phyloP scores from a whole-genome alignment of 2,797 vertebrate genomes.

The Onychomys leucogaster region DNA sequence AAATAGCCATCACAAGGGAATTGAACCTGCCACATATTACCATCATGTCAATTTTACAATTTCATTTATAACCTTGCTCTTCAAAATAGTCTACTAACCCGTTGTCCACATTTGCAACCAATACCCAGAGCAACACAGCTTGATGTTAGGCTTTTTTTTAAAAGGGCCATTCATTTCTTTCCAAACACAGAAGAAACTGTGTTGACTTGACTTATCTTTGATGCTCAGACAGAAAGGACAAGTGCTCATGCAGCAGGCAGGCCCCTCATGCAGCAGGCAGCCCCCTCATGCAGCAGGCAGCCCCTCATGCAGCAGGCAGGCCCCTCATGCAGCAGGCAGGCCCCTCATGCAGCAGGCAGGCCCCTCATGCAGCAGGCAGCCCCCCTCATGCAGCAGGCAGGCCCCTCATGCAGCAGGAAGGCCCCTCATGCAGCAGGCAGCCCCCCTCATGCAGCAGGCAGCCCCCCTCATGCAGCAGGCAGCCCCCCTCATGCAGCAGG shows the following conservation, averaged over 20 bases:
- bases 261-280: not conserved
- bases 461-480: too few relatives aligned
- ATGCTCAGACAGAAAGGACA: slow-evolving; percentile 34
- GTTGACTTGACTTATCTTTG: not conserved
- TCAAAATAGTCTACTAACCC: not conserved
- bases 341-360: too few relatives aligned
- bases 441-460: too few relatives aligned
- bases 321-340: not conserved
- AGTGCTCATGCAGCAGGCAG: not conserved
- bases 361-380: too few relatives aligned
- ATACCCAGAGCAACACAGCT: not conserved
- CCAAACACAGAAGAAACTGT: slow-evolving; percentile 31
- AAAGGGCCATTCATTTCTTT: not conserved
- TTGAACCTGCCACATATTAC: not conserved
- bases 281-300: not conserved
- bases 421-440: too few relatives aligned
- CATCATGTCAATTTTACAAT: not conserved
- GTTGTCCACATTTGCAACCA: not conserved
- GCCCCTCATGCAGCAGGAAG: too few relatives aligned
- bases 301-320: not conserved
- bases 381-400: too few relatives aligned
- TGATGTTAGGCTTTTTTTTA: not conserved
- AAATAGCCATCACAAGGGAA: not conserved
- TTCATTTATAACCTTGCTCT: slow-evolving; percentile 37
- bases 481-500: too few relatives aligned